Evolutionary conservation across 2,888 invertebrate species (phyloP), one percentile per base, ranked within the genome.

Genomic region (Diadromus collaris): DNA sequence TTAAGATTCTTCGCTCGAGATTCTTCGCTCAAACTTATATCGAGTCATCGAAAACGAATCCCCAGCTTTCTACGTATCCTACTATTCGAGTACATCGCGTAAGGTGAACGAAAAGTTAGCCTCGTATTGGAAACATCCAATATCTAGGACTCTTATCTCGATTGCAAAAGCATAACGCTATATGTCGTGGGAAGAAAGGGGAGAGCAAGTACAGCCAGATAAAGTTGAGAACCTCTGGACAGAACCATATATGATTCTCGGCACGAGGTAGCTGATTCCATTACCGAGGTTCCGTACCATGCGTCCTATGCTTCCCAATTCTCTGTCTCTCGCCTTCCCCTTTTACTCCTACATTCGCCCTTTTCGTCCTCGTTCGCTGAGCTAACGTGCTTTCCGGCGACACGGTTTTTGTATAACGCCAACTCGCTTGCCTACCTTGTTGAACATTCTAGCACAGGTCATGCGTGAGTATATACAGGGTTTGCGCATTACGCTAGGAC

Each of bases 251-350:
- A 79, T 82, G 83, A 87, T 87, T 85, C 87, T 81, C 82, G 82
- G 85, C 85, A 83, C 85, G 86, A 82, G 80, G 85, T 81, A 84
- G 83, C 84, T 88, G 87, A 88, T 88, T 88, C 84, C 86, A 88
- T 88, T 88, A 88, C 84, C 84, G 76, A 81, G 80, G 81, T 85
- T 84, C 82, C 82, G 83, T 85, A 81, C 80, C 75, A 56, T 76
- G 65, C 73, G 73, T 82, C 75, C 77, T 68, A 51, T 27, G 32
- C 77, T 58, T 61, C 24, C 69, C 54, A 27, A 13, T 54, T 63
- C 68, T 70, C 75, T 68, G 41, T 64, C 63, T 76, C 79, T 69
- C 74, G 46, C 63, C 27, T 51, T 67, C 60, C 56, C 56, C 56
- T 29, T 56, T 56, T 32, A 56, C 56, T 7, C 48, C n/a, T 61